Percentiles rank a stretch among this genome's conserved stretches.
Conservation (phyloP, 2,797 vertebrate genomes). For the Hyperoplus immaculatus region DNA sequence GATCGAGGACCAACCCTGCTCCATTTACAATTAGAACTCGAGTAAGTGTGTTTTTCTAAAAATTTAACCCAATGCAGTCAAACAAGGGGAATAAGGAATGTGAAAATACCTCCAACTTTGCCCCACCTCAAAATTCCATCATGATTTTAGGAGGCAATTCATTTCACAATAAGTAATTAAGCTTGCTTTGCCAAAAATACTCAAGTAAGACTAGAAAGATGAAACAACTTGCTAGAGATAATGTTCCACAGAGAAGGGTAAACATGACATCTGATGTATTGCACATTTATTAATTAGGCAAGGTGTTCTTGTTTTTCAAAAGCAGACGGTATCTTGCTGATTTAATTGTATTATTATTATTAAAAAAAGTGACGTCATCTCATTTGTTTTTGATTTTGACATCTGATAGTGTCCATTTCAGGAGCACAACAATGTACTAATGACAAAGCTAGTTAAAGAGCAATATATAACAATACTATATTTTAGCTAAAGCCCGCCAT, state of each 20-base stretch:
- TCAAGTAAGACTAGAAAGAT: conserved; percentile 64
- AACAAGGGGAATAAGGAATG: conserved; percentile 32
- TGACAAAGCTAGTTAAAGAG: background rate
- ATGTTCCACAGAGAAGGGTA: conserved; percentile 54
- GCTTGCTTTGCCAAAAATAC: conserved; percentile 68
- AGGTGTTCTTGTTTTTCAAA: conserved; percentile 45
- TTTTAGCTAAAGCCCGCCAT: background rate
- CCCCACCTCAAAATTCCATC: conserved; percentile 64
- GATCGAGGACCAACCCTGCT: conserved; percentile 33
- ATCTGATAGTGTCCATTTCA: background rate
- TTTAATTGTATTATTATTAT: conserved; percentile 15
- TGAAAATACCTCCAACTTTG: conserved; percentile 56
- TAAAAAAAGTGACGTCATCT: conserved; percentile 1
- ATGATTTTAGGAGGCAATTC: conserved; percentile 70
- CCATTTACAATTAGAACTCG: conserved; percentile 52
- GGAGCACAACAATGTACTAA: background rate
- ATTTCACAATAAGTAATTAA: conserved; percentile 75
- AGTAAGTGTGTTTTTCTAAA: conserved; percentile 41
- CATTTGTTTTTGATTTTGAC: background rate
- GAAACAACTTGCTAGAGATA: conserved; percentile 66
- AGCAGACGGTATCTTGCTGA: conserved; percentile 23
- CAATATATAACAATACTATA: background rate
- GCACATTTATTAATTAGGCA: conserved; percentile 70
- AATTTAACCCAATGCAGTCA: conserved; percentile 23
- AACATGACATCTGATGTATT: conserved; percentile 62